phyloP scores from a whole-genome alignment of 2,888 invertebrate species.

The Ophonus ardosiacus region DNA sequence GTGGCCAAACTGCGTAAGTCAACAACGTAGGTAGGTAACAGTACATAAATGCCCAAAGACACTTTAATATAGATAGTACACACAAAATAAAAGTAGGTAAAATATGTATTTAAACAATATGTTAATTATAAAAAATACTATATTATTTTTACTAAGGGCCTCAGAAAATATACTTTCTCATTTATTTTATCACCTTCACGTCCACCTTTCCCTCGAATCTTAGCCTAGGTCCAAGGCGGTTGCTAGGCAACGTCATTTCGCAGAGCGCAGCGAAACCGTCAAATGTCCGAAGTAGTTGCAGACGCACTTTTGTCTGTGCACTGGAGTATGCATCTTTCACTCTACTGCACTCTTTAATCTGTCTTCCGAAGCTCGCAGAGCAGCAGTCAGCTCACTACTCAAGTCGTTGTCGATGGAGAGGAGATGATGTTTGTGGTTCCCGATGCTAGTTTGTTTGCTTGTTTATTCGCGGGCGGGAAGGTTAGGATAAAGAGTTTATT shows the following conservation, averaged over 20 bases:
- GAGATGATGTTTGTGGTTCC: background rate
- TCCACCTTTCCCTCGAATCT: background rate
- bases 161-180: too few species aligned
- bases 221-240: background rate
- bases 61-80: too few species aligned
- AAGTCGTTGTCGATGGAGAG: background rate
- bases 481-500: background rate
- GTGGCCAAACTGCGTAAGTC: too few species aligned
- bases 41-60: too few species aligned
- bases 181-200: too few species aligned
- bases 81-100: too few species aligned
- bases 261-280: conserved; percentile 37
- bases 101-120: too few species aligned
- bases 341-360: conserved; percentile 40
- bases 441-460: conserved; percentile 7
- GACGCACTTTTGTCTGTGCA: conserved; percentile 47
- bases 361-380: background rate
- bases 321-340: conserved; percentile 33
- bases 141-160: too few species aligned
- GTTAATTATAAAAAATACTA: too few species aligned
- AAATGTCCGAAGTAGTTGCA: conserved; percentile 53
- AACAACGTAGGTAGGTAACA: too few species aligned
- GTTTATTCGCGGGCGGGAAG: background rate
- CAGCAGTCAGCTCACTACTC: background rate
- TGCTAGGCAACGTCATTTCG: conserved; percentile 26